phyloP scores from a whole-genome alignment of 2,113 vertebrate species.

The Tragelaphus scriptus region DNA sequence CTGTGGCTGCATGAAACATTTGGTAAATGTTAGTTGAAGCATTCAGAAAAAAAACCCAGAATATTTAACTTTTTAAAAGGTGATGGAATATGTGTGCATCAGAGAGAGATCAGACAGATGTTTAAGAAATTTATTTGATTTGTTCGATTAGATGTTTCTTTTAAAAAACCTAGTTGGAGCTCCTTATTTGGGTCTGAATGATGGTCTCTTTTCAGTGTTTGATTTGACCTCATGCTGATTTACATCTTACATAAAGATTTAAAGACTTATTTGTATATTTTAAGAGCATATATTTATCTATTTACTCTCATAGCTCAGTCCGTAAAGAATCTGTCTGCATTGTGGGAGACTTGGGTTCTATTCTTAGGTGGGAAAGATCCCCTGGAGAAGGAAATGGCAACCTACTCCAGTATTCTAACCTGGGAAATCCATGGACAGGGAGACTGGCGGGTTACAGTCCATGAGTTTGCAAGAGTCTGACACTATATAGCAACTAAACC shows the following conservation, averaged over 20 bases:
- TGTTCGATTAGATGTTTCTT: not conserved
- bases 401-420: not conserved
- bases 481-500: not conserved
- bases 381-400: not conserved
- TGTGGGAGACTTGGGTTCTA: not conserved
- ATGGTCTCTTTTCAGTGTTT: not conserved
- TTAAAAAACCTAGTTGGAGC: not conserved
- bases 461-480: not conserved
- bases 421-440: not conserved
- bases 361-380: not conserved
- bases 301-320: not conserved
- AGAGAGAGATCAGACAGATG: not conserved
- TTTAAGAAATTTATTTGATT: not conserved
- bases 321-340: not conserved
- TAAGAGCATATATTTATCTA: not conserved
- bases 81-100: not conserved
- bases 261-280: not conserved
- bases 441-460: not conserved
- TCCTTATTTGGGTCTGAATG: not conserved
- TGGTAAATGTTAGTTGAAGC: not conserved
- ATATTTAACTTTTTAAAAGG: not conserved
- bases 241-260: not conserved
- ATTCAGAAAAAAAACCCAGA: not conserved
- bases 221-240: not conserved
- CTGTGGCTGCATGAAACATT: not conserved